A percentile compares a stretch with the other conserved stretches of the same genome.
These are phyloP conservation scores for Epinephelus awoara DNA, from an alignment of 2,797 vertebrate genomes.

Conservation along the genomic window DNA sequence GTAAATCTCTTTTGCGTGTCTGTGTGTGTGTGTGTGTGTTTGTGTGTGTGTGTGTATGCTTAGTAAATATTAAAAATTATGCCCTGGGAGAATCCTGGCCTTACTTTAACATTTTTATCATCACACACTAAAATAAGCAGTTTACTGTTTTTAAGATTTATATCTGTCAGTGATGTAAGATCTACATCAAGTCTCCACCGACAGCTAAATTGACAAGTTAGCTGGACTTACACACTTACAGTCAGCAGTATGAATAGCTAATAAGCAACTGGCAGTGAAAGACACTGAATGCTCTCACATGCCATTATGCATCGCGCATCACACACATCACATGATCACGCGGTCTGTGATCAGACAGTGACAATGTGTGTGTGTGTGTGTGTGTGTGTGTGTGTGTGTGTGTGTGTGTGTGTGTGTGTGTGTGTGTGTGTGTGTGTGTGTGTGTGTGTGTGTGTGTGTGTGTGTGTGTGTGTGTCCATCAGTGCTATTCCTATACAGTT, in stretches of 20 bases:
- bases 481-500: constrained; percentile 66
- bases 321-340: constrained; percentile 78
- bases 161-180: constrained; percentile 1
- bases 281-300: constrained; percentile 70
- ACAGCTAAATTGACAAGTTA: constrained; percentile 10
- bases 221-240: constrained; percentile 36
- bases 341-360: constrained; percentile 62
- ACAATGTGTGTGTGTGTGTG: constrained; percentile 25
- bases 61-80: too few species aligned
- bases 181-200: neutral
- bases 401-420: constrained; percentile 18
- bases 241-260: constrained; percentile 47
- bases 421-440: constrained; percentile 22
- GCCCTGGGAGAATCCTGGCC: constrained; percentile 18
- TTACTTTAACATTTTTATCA: neutral
- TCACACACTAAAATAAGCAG: constrained; percentile 16
- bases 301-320: constrained; percentile 56
- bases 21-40: too few species aligned
- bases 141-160: constrained; percentile 46
- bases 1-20: constrained; percentile 38
- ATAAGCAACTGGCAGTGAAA: constrained; percentile 43
- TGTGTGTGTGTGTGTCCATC: constrained; percentile 13
- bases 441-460: constrained; percentile 17
- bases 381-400: constrained; percentile 20
- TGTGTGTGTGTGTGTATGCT: too few species aligned